Percentiles rank a stretch among this genome's conserved stretches.
Evolutionary conservation across 2,113 vertebrate species (phyloP).

Genomic region (Chaetura pelagica): DNA sequence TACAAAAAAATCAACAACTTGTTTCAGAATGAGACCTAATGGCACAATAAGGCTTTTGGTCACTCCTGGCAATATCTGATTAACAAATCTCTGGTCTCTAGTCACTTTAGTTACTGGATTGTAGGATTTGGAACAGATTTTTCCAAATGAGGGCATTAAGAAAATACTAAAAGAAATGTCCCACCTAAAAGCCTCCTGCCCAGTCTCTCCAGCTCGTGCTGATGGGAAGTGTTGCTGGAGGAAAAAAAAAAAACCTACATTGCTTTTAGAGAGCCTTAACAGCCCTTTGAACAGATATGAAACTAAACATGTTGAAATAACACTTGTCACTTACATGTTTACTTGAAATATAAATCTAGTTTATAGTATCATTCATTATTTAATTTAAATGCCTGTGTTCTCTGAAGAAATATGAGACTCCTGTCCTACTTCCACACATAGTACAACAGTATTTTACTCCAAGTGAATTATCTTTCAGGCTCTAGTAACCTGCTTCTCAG

Average conservation of each 20-base stretch:
- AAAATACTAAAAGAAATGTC: background rate
- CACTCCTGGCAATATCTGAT: background rate
- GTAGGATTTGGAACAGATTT: background rate
- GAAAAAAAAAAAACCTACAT: background rate
- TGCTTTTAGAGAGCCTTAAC: background rate
- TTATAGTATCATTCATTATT: background rate
- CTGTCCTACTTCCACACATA: background rate
- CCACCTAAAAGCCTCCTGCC: background rate
- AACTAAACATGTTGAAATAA: background rate
- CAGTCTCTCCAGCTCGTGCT: background rate
- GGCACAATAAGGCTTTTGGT: background rate
- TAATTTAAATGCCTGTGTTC: background rate
- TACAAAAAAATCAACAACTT: background rate
- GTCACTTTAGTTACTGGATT: background rate
- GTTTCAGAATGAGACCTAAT: rapidly evolving
- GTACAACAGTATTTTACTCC: background rate
- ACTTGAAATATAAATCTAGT: background rate
- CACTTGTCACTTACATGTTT: background rate
- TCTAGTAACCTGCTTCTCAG: background rate
- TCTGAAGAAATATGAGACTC: background rate
- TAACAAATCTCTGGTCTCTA: background rate
- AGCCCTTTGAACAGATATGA: background rate
- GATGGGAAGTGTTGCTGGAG: background rate
- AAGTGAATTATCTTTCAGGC: background rate
- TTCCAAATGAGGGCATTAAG: background rate